Conservation (phyloP, 2,888 invertebrate genomes). For the Corbicula japonica region DNA sequence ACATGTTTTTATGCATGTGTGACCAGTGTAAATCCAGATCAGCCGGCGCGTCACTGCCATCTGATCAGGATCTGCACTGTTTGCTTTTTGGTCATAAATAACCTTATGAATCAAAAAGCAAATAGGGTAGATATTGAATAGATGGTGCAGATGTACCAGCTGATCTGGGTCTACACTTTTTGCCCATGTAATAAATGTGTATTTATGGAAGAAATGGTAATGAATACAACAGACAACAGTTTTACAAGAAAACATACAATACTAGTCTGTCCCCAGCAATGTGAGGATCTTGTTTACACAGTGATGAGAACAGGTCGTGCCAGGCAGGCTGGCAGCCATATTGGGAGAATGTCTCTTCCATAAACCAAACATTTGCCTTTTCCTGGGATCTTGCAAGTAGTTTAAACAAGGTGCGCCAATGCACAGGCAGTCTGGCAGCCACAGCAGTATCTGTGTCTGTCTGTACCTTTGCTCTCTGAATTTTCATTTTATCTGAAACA, state of each 20-base stretch:
- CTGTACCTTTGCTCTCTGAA: too few relatives aligned
- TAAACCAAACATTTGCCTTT: constrained; percentile 42
- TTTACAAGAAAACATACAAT: constrained; percentile 20
- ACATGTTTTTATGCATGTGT: too few relatives aligned
- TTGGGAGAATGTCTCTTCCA: constrained; percentile 36
- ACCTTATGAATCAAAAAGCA: background rate
- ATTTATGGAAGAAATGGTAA: too few relatives aligned
- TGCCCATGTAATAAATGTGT: background rate
- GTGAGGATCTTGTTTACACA: constrained; percentile 15
- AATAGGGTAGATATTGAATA: background rate
- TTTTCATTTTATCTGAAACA: too few relatives aligned
- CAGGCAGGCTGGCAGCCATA: constrained; percentile 45
- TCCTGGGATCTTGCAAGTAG: constrained; percentile 8
- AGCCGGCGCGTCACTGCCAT: too few relatives aligned
- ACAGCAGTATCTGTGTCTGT: too few relatives aligned
- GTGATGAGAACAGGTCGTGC: constrained; percentile 20
- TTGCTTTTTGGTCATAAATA: background rate
- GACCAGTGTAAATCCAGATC: too few relatives aligned
- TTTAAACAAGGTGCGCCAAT: constrained; percentile 46
- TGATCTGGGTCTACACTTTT: background rate
- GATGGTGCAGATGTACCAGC: background rate
- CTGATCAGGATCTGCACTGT: background rate
- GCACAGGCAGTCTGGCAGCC: constrained; percentile 25
- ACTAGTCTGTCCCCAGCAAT: constrained; percentile 14
- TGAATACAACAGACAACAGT: too few relatives aligned